These are phyloP conservation scores for Flexamia atlantica DNA, from an alignment of 2,888 invertebrate genomes.

Conservation along the genomic window DNA sequence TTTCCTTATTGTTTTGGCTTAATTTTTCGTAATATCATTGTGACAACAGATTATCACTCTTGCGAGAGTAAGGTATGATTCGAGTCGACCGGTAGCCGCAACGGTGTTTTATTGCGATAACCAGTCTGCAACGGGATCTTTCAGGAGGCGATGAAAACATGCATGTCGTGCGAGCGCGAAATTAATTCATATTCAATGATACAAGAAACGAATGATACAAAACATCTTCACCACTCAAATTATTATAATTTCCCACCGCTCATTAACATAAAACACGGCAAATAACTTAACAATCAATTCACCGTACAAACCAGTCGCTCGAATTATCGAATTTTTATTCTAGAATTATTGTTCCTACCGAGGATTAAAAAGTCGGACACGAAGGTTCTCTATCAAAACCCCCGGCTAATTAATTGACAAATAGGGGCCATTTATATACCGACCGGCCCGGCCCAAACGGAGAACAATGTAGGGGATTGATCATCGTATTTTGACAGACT, in stretches of 20 bases:
- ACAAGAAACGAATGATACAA: constrained; percentile 36
- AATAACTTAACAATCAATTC: constrained; percentile 41
- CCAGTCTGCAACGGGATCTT: neutral
- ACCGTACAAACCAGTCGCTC: constrained; percentile 23
- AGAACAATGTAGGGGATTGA: constrained; percentile 50
- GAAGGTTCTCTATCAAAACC: constrained; percentile 27
- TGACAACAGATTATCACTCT: neutral
- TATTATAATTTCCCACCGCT: constrained; percentile 53
- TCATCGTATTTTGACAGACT: constrained; percentile 53
- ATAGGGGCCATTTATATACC: constrained; percentile 48
- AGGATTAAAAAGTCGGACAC: neutral
- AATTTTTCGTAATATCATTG: no score
- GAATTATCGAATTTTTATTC: constrained; percentile 34
- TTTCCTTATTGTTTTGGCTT: no score
- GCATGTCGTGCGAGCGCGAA: constrained; percentile 34
- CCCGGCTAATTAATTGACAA: constrained; percentile 55
- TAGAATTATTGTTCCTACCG: constrained; percentile 21
- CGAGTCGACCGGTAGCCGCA: neutral
- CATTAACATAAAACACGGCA: constrained; percentile 51
- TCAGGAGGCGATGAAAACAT: constrained; percentile 11
- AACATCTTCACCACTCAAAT: constrained; percentile 17
- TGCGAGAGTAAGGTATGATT: neutral
- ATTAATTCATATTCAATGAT: constrained; percentile 52
- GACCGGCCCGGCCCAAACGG: neutral
- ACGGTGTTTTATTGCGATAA: neutral